These are phyloP conservation scores for Naja naja DNA, from an alignment of 2,113 vertebrate species.

Conservation along the genomic window DNA sequence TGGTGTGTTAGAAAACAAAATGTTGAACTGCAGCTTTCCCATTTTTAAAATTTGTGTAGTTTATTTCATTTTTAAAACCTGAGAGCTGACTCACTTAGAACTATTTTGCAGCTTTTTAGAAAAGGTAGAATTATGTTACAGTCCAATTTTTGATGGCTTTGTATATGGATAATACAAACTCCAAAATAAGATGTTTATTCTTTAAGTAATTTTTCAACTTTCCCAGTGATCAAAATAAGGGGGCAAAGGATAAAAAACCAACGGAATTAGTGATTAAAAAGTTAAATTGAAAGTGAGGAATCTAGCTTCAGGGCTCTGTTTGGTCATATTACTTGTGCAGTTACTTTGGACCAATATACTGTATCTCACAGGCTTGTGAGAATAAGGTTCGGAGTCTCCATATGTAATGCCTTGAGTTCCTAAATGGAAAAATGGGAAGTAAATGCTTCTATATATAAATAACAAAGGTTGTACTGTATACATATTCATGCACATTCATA, in stretches of 20 bases:
- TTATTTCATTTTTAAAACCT: neutral
- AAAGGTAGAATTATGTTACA: neutral
- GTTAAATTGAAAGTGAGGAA: neutral
- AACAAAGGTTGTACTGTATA: neutral
- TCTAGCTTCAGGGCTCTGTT: neutral
- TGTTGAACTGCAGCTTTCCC: conserved; percentile 6
- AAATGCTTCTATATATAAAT: neutral
- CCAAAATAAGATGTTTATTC: neutral
- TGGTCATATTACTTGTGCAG: neutral
- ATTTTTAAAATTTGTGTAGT: neutral
- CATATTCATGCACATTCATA: neutral
- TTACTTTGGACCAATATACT: neutral
- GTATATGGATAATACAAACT: neutral
- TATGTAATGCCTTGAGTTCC: neutral
- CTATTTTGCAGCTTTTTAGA: neutral
- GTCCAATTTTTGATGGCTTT: neutral
- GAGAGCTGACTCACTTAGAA: neutral
- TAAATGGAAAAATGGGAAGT: neutral
- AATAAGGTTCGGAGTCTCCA: neutral
- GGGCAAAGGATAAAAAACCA: neutral
- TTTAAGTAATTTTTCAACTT: neutral
- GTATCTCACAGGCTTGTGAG: neutral
- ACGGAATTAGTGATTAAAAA: neutral
- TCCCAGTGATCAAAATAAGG: neutral
- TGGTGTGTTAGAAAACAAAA: neutral